These are phyloP conservation scores for Mormoops blainvillei DNA, from an alignment of 2,113 vertebrate genomes.

Conservation along the genomic window DNA sequence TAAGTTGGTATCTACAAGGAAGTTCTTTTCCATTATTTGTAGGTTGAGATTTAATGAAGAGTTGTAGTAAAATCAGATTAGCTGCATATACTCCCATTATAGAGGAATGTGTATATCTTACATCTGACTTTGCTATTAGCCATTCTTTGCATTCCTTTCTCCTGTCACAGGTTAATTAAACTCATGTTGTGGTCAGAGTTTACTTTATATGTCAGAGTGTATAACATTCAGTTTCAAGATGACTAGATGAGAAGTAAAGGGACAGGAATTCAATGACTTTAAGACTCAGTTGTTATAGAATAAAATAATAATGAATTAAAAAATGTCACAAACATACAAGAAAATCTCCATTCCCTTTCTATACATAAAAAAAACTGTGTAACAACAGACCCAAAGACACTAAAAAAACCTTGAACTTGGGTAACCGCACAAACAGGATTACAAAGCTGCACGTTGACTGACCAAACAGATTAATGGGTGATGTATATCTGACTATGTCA, in stretches of 20 bases:
- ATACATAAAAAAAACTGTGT: background rate
- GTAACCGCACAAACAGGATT: constrained; percentile 52
- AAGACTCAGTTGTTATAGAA: background rate
- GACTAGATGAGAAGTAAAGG: background rate
- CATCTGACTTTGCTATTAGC: background rate
- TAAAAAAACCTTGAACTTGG: background rate
- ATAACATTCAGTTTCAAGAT: background rate
- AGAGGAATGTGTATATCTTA: constrained; percentile 17
- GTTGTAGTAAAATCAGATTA: constrained; percentile 14
- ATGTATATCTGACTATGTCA: constrained; percentile 54
- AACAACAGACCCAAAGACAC: background rate
- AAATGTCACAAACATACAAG: background rate
- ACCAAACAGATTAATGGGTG: constrained; percentile 18
- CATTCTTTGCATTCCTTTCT: constrained; percentile 12
- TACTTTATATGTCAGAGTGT: background rate
- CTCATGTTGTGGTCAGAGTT: background rate
- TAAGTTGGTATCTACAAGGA: background rate
- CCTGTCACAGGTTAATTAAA: constrained; percentile 54
- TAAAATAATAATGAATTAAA: background rate
- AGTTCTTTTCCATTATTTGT: constrained; percentile 14
- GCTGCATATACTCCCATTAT: background rate
- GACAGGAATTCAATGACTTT: background rate
- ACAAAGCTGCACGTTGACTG: background rate
- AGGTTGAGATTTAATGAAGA: constrained; percentile 20
- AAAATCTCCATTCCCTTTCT: background rate